Evolutionary conservation across 2,888 invertebrate genomes (phyloP), one percentile per base, ranked within the genome.

Genomic region (Cheilosia pagana): DNA sequence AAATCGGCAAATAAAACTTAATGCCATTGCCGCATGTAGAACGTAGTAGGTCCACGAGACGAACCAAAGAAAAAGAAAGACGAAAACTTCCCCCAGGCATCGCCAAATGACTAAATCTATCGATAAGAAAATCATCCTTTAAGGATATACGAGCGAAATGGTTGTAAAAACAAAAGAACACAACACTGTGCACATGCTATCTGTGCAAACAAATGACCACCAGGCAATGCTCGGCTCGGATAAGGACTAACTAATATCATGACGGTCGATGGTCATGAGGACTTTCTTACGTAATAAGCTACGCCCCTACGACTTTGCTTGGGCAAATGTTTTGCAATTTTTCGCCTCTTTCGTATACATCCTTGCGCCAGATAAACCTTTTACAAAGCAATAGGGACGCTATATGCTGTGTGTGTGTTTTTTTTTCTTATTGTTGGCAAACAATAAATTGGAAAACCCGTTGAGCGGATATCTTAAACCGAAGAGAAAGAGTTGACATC

Each of bases 81-180:
- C 3, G 43, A 45, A 57, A 75, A 43, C 55, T 35, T 67, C 77
- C 78, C 63, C 31, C 14, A 65, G 83, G 53, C 59, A 75, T 65
- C 65, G 45, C 48, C 43, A 53, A 48, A 79, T 74, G 70, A 59
- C 81, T 71, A 57, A 81, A 71, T 60, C 71, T 48, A 85, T 81
- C 85, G 85, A 85, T 81, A 76, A 85, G 68, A 71, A 53, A 85
- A 81, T 81, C 67, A 76, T 70, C 75, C 79, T 85, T 85, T 79
- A 81, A 71, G 65, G 76, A 74, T 75, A 72, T 67, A 39, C 39
- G 28, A 41, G 43, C 19, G 31, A 45, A 68, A 14, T 31, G 52
- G 52, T 70, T 52, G 50, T 1, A 65, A 48, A 63, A 71, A 67
- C 21, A 71, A 75, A 62, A 31, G 48, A 59, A 59, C 41, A 55